A percentile compares a stretch with the other conserved stretches of the same genome.
phyloP scores from a whole-genome alignment of 2,888 invertebrate genomes.

The Neoitamus cyanurus region DNA sequence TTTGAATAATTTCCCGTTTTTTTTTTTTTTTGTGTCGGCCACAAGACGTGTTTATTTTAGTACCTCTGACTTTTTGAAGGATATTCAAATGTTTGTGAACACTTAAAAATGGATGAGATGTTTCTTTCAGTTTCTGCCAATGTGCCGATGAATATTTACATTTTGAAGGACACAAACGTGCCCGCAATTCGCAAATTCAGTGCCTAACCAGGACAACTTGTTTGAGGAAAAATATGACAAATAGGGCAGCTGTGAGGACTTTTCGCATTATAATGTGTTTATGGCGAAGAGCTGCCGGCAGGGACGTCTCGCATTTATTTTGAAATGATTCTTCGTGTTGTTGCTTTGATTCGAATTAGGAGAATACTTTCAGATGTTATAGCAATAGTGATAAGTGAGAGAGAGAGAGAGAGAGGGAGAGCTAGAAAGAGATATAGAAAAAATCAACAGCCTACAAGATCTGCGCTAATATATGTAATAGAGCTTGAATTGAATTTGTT shows the following conservation, averaged over 20 bases:
- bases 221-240: neutral
- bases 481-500: no score
- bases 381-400: no score
- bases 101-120: constrained; percentile 48
- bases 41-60: constrained; percentile 41
- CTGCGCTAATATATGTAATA: no score
- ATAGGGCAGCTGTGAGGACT: neutral
- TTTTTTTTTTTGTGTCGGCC: constrained; percentile 12
- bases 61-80: constrained; percentile 44
- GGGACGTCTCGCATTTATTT: no score
- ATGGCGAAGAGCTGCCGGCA: no score
- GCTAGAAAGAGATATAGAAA: no score
- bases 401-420: no score
- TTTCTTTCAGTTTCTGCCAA: constrained; percentile 21
- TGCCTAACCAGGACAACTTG: neutral
- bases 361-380: no score
- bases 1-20: constrained; percentile 35
- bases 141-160: constrained; percentile 46
- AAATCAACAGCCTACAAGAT: no score
- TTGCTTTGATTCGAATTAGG: no score
- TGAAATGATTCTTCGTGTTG: no score
- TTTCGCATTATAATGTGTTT: neutral
- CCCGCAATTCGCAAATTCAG: constrained; percentile 41
- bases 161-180: constrained; percentile 47
- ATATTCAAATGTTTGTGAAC: constrained; percentile 48